Conservation (phyloP, 2,113 vertebrate species). For the Chauna torquata region DNA sequence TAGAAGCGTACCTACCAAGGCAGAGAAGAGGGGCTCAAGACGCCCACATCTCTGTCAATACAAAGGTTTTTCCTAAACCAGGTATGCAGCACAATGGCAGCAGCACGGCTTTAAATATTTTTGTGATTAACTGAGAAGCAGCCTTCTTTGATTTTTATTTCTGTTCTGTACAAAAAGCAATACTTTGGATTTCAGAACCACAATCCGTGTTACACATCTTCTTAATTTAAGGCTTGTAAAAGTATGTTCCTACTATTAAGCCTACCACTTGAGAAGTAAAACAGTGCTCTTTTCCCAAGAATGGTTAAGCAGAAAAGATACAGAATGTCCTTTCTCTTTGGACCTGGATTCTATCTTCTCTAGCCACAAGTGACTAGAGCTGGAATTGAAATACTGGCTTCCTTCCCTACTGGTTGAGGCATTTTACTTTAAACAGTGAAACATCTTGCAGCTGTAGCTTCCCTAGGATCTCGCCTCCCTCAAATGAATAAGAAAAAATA, state of each 20-base stretch:
- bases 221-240: background rate
- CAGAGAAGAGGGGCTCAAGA: background rate
- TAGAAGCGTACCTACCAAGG: background rate
- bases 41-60: background rate
- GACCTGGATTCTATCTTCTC: background rate
- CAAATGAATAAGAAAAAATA: background rate
- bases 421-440: background rate
- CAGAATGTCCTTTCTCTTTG: conserved; percentile 17
- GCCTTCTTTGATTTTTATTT: background rate
- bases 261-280: background rate
- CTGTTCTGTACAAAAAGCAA: background rate
- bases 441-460: background rate
- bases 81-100: fast-evolving
- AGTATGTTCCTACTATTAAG: conserved; percentile 4
- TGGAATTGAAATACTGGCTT: conserved; percentile 1
- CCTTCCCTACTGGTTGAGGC: background rate
- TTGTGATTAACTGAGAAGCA: background rate
- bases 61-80: background rate
- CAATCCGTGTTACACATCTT: background rate
- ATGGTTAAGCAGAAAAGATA: conserved; percentile 11
- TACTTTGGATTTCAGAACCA: background rate
- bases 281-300: conserved; percentile 17
- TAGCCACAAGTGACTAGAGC: background rate
- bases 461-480: background rate
- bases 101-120: background rate